These are phyloP conservation scores for Malurus splendens DNA, from an alignment of 2,797 vertebrate genomes.

Conservation along the genomic window DNA sequence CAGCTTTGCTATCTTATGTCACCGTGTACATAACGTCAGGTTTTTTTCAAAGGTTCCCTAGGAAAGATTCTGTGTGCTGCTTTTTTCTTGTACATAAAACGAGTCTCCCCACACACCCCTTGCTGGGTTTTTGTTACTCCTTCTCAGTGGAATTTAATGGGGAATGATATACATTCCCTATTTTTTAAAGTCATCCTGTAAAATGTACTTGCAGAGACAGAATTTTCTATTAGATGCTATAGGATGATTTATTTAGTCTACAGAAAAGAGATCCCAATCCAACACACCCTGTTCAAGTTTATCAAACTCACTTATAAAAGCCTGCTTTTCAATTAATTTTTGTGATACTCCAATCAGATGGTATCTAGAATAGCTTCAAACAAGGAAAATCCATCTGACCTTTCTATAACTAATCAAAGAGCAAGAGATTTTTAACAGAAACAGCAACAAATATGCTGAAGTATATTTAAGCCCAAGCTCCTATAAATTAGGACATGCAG, in stretches of 20 bases:
- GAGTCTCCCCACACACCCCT: background rate
- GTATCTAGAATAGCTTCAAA: background rate
- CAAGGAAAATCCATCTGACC: background rate
- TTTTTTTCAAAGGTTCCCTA: background rate
- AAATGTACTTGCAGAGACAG: background rate
- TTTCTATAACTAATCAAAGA: background rate
- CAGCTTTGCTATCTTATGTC: background rate
- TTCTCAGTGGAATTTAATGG: background rate
- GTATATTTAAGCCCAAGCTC: background rate
- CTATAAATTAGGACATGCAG: background rate
- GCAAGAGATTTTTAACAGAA: background rate
- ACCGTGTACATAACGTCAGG: background rate
- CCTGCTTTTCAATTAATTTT: background rate
- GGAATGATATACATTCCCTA: background rate
- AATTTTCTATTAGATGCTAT: background rate
- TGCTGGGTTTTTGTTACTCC: background rate
- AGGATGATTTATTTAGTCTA: background rate
- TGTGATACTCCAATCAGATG: background rate
- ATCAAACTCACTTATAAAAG: background rate
- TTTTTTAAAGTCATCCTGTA: background rate
- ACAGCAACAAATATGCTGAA: background rate
- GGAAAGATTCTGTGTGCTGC: background rate
- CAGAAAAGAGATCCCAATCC: background rate
- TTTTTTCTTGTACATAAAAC: background rate
- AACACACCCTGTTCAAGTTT: background rate